Evolutionary conservation across 2,113 vertebrate genomes (phyloP), one percentile per base, ranked within the genome.

Genomic region (Aleadryas rufinucha): DNA sequence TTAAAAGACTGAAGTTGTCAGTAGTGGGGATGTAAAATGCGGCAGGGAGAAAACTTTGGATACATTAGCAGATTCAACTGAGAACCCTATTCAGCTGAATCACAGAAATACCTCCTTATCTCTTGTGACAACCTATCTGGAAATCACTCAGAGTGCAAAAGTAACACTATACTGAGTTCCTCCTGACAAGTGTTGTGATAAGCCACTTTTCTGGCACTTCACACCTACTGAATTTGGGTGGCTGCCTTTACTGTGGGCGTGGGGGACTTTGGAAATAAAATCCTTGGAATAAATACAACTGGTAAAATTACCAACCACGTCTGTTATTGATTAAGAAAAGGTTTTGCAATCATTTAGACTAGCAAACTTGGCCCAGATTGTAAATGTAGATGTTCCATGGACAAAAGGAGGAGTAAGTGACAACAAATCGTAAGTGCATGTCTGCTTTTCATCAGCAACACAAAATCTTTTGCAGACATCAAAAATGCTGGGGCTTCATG

Each of bases 401-500:
- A 33, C 31, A 75, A 70, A 84, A 35, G 47, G 30, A 64, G 31
- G 22, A 70, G 15, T 35, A 65, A 89, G 16, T 39, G 68, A 70
- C 41, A 65, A 39, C 31, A 76, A 60, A 56, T 22, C 0, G 0
- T 53, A 66, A 26, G 28, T 45, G 8, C 1, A 0, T 31, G 45
- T 49, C 54, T 84, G 64, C 19, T 70, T 82, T 70, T 84, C 37
- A 78, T n/a, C 54, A 61, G 50, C 41, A 53, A 11, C 45, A 66
- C 16, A 75, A 54, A 82, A 64, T 42, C 5, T 78, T 93, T 52
- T 71, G 33, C 39, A 54, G 49, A 49, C 35, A 45, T 42, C 7
- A 10, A 35, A 63, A 71, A 22, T 52, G 22, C 33, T 42, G 39
- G 23, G 44, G 26, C 8, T 23, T 68, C 44, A 19, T 22, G 39